Evolutionary conservation across 1,140 invertebrate genomes (phyloP).

Genomic region (Pachyrhynchus sulphureomaculatus): DNA sequence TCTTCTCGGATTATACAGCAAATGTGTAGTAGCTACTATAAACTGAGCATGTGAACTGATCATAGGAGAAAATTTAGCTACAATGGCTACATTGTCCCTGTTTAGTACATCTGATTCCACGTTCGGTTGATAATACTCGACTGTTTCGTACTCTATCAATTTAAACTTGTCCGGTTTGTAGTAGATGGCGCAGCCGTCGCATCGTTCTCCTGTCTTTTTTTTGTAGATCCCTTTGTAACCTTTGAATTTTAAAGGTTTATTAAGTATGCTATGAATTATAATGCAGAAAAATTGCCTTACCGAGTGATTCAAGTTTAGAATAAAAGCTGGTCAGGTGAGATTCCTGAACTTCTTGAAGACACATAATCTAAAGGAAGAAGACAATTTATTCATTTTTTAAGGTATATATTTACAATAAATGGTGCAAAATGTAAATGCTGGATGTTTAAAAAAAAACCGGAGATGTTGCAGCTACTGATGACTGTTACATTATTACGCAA

Average conservation of each 20-base stretch:
- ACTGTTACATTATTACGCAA: too few relatives aligned
- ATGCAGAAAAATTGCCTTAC: slow-evolving; percentile 51
- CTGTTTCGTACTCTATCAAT: slow-evolving; percentile 59
- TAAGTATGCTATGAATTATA: slow-evolving; percentile 50
- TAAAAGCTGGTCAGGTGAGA: slow-evolving; percentile 68
- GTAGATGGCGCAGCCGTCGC: slow-evolving; percentile 85
- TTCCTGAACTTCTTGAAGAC: slow-evolving; percentile 86
- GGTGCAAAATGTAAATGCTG: too few relatives aligned
- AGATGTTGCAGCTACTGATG: too few relatives aligned
- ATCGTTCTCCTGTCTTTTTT: slow-evolving; percentile 65
- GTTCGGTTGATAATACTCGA: slow-evolving; percentile 61
- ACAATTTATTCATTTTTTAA: background rate
- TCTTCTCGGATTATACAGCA: slow-evolving; percentile 88
- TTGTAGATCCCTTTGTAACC: slow-evolving; percentile 70
- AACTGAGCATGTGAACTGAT: slow-evolving; percentile 56
- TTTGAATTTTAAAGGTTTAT: slow-evolving; percentile 40
- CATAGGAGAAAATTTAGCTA: slow-evolving; percentile 69
- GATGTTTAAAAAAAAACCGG: too few relatives aligned
- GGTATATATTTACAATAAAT: background rate
- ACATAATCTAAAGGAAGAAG: slow-evolving; percentile 63
- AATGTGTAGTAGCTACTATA: slow-evolving; percentile 88
- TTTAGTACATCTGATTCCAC: slow-evolving; percentile 67
- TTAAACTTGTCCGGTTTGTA: slow-evolving; percentile 67
- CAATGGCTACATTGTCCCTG: slow-evolving; percentile 84
- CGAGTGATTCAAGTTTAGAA: slow-evolving; percentile 54